phyloP scores from a whole-genome alignment of 2,113 vertebrate species.

The pig (Sus scrofa) region DNA sequence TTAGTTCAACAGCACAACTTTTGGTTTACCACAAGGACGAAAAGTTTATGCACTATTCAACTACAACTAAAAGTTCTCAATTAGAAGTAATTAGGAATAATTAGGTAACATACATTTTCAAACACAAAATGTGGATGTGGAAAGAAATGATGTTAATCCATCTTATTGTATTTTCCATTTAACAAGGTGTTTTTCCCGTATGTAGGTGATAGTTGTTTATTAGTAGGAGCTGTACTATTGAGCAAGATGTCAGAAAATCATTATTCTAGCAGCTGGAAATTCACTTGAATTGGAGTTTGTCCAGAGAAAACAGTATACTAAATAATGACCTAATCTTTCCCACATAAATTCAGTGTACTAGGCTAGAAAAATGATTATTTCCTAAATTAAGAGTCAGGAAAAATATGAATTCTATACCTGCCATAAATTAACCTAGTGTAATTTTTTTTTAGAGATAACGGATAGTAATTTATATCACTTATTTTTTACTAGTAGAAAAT shows the following conservation, averaged over 20 bases:
- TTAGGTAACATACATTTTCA: constrained; percentile 38
- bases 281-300: constrained; percentile 67
- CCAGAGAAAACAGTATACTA: constrained; percentile 55
- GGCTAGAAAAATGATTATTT: constrained; percentile 27
- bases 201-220: constrained; percentile 63
- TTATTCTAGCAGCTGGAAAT: constrained; percentile 71
- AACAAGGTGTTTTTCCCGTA: constrained; percentile 24
- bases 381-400: constrained; percentile 29
- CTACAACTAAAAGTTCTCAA: constrained; percentile 9
- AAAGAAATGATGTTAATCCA: not conserved
- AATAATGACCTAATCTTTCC: constrained; percentile 13
- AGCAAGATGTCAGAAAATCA: constrained; percentile 68
- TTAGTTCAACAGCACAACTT: not conserved
- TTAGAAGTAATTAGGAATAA: not conserved
- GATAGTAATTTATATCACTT: not conserved
- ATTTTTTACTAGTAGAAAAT: constrained; percentile 33
- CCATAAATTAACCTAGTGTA: not conserved
- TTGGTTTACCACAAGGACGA: not conserved
- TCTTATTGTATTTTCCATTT: constrained; percentile 48
- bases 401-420: not conserved
- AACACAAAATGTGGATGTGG: not conserved
- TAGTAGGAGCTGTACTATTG: constrained; percentile 36
- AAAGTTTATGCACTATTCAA: not conserved
- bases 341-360: not conserved
- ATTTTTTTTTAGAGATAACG: not conserved